These are phyloP conservation scores for Emydoidea blandingii DNA, from an alignment of 2,797 vertebrate species.

Conservation along the genomic window DNA sequence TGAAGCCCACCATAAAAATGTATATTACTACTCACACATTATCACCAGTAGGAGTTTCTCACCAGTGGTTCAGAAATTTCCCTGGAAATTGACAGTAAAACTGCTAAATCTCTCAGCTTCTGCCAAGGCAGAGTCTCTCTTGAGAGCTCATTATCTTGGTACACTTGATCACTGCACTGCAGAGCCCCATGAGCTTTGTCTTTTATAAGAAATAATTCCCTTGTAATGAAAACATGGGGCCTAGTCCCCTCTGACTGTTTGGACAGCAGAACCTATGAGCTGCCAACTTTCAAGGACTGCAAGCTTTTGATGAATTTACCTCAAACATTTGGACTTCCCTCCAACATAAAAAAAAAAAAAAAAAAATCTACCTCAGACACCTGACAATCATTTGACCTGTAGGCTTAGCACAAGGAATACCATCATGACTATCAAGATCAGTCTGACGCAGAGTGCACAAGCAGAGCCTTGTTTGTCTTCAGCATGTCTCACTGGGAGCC, in stretches of 20 bases:
- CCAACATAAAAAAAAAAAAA: neutral
- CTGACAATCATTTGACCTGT: neutral
- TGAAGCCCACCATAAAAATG: neutral
- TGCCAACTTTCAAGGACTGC: neutral
- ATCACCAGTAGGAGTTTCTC: neutral
- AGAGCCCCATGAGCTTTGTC: neutral
- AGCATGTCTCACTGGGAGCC: neutral
- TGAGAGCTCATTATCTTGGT: neutral
- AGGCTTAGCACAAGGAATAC: neutral
- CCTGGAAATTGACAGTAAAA: neutral
- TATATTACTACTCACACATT: neutral
- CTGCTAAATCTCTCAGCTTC: neutral
- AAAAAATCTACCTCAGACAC: neutral
- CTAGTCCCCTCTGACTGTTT: neutral
- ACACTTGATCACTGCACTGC: neutral
- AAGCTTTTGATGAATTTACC: neutral
- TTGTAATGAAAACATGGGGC: neutral
- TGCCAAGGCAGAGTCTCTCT: neutral
- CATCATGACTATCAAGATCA: neutral
- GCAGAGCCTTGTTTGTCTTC: neutral
- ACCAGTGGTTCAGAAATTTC: neutral
- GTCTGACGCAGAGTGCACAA: neutral
- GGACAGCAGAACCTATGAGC: neutral
- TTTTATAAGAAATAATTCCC: neutral
- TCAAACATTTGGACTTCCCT: neutral